phyloP scores from a whole-genome alignment of 2,113 vertebrate species.

The Pampusana beccarii region DNA sequence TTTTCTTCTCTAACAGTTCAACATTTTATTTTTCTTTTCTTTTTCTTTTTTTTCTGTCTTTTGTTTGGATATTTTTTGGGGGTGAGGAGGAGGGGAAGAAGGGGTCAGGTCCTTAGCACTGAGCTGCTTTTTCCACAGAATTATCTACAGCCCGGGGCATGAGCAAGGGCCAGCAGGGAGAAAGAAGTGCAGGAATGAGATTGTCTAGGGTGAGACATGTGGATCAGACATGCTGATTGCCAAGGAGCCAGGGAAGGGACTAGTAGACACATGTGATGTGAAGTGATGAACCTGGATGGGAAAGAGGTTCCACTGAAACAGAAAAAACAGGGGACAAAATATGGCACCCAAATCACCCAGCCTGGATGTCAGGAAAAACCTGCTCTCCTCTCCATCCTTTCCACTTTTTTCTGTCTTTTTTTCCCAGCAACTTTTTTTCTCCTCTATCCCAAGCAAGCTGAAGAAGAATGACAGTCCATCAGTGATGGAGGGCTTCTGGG shows the following conservation, averaged over 20 bases:
- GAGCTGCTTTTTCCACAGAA: background rate
- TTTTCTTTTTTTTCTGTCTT: rapidly evolving
- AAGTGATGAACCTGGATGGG: background rate
- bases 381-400: background rate
- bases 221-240: background rate
- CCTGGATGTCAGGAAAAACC: background rate
- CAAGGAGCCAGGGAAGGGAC: background rate
- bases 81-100: rapidly evolving
- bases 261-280: background rate
- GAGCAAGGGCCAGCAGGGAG: background rate
- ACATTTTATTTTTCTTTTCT: rapidly evolving
- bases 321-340: background rate
- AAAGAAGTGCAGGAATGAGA: background rate
- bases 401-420: background rate
- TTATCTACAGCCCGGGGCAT: background rate
- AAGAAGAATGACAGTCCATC: background rate
- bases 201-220: rapidly evolving
- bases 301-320: background rate
- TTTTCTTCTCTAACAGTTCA: background rate
- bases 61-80: rapidly evolving
- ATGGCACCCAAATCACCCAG: background rate
- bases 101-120: rapidly evolving
- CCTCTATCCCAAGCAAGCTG: background rate
- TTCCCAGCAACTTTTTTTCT: background rate
- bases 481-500: background rate